Base-by-base conservation (phyloP, 2,797 vertebrate species). In the Choloepus didactylus region DNA sequence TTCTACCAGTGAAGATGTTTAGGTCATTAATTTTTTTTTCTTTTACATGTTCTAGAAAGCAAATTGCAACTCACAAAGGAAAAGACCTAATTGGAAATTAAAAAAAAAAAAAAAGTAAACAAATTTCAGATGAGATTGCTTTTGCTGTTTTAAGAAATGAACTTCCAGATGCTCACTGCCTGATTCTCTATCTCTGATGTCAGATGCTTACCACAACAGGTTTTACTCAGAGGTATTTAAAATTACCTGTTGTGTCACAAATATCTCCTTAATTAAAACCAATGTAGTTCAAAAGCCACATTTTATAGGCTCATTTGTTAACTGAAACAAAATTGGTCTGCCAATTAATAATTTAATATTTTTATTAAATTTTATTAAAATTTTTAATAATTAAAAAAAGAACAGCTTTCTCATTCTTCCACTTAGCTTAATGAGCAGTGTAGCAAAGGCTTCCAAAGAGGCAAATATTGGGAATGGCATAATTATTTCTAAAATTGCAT, bases 331-430 rank as follows among this genome's bases (percentile, higher is more conserved):
- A 97, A 94, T 44, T 87, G 3, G 21, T 87, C 73, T 97, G 90
- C 64, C 97, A 97, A 97, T 87, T 95, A 97, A 91, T 89, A 96
- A 79, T 96, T 97, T 91, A 97, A 95, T 56, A 1, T 35, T 35
- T 35, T 35, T 35, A 35, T 35, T 35, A 35, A 35, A 35, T 35
- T 35, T 35, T 35, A 35, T 35, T 35, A 35, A 35, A 35, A 35
- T 35, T 35, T 35, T 35, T 35, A 35, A 35, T 35, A 35, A 35
- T 35, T 98, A 96, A 96, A 79, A 72, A 89, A 75, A 70, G 49
- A 62, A 41, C 11, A 93, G 44, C n/a, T 70, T 95, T 93, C 70
- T 84, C 80, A 86, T 75, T 81, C 73, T 76, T 90, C 41, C 93
- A 59, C 8, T 95, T 29, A 83, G 69, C 91, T 91, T 86, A 89